Evolutionary conservation across 2,888 invertebrate species (phyloP), one percentile per base, ranked within the genome.

Genomic region (Automeris io): DNA sequence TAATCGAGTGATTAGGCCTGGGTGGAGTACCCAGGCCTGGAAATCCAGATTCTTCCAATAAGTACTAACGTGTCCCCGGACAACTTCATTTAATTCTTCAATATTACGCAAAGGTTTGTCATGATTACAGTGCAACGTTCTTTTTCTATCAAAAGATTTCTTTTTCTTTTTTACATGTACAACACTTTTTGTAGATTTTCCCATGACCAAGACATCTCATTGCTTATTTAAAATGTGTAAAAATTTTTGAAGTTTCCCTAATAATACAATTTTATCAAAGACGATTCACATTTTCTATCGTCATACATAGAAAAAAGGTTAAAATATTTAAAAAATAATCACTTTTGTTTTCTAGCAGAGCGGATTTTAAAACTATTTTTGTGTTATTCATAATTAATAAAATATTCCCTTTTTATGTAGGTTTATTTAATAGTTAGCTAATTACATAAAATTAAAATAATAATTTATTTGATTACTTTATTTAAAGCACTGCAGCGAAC

Each of bases 71-170:
- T 51, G 43, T 33, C 45, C 37, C 16, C 57, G 52, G 18, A 67
- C 45, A 9, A 49, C 47, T 51, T 70, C 57, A 37, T 67, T 69
- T 19, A 71, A 51, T 35, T 58, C 48, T 39, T 56, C 54, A 18
- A 63, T 38, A 36, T 47, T 54, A 33, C 42, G 19, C 13, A 43
- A 39, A 3, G 45, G 33, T 8, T 37, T 23, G 8, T 29, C 29
- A 29, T 16, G 16, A 3, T 41, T 46, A 21, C 43, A 41, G n/a
- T 37, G 19, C 33, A 43, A 42, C 5, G 35, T 32, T 26, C 37
- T 39, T 34, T 40, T 46, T 12, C 11, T 42, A 7, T 39, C 33
- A 22, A 13, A 4, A 29, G 8, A n/a, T n/a, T 37, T 33, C n/a
- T 40, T 48, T 43, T 46, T 54, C 29, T 49, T 51, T n/a, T 31